These are phyloP conservation scores for Loripinus fragilis DNA, from an alignment of 2,888 invertebrate genomes.

Conservation along the genomic window DNA sequence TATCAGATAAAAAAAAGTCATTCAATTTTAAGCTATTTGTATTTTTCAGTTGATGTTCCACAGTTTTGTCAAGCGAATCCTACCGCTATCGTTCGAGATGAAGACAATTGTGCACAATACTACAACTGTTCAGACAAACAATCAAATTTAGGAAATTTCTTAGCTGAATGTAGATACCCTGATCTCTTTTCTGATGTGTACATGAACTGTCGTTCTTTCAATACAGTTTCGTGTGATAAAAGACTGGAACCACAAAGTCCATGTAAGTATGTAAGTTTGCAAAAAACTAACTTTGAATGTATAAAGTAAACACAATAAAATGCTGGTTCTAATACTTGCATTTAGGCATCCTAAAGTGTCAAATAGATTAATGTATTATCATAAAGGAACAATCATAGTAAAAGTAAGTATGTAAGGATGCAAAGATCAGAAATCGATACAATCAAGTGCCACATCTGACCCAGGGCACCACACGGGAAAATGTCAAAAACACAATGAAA, in stretches of 20 bases:
- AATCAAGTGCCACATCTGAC: too few species aligned
- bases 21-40: neutral
- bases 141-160: conserved; percentile 19
- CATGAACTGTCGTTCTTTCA: conserved; percentile 58
- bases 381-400: too few species aligned
- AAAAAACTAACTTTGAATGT: too few species aligned
- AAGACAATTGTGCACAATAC: conserved; percentile 62
- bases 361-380: too few species aligned
- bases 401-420: too few species aligned
- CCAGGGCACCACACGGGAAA: too few species aligned
- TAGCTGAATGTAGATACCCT: conserved; percentile 62
- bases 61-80: conserved; percentile 54
- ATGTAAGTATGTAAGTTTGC: conserved; percentile 53
- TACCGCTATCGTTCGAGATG: conserved; percentile 34
- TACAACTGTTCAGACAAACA: conserved; percentile 57
- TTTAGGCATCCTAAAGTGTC: too few species aligned
- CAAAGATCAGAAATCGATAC: too few species aligned
- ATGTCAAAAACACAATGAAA: too few species aligned
- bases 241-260: conserved; percentile 62
- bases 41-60: conserved; percentile 57
- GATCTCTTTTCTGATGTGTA: conserved; percentile 60
- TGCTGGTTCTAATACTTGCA: too few species aligned
- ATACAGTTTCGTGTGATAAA: conserved; percentile 50
- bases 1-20: too few species aligned
- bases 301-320: too few species aligned